A percentile compares a stretch with the other conserved stretches of the same genome.
Evolutionary conservation across 2,888 invertebrate genomes (phyloP).

Genomic region (Gastrophysa polygoni): DNA sequence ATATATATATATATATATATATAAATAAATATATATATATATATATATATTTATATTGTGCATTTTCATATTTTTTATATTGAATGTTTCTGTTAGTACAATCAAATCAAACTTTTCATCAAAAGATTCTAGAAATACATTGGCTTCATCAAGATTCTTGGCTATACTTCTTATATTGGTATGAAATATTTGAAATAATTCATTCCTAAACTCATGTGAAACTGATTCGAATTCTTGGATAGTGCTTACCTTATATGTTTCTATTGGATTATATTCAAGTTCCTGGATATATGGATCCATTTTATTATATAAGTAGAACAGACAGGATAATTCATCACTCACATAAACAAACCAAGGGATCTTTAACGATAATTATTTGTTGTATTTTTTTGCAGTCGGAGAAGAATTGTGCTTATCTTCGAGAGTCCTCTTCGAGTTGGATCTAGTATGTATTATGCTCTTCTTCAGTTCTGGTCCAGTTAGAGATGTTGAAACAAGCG

Average conservation of each 20-base stretch:
- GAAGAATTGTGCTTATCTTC: background rate
- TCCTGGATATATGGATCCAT: background rate
- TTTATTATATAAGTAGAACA: background rate
- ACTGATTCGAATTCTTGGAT: background rate
- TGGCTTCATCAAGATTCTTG: too few species aligned
- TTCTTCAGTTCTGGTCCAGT: background rate
- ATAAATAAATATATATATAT: too few species aligned
- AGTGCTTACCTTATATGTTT: too few species aligned
- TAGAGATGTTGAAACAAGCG: background rate
- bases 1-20: too few species aligned
- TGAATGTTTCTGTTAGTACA: too few species aligned
- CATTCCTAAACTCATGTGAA: background rate
- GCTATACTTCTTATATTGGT: too few species aligned
- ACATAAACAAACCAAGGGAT: background rate
- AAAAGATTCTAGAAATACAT: too few species aligned
- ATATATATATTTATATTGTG: too few species aligned
- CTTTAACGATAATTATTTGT: background rate
- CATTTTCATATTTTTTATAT: background rate
- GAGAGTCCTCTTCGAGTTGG: background rate
- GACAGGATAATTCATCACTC: background rate
- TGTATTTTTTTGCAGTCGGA: background rate
- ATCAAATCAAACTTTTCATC: too few species aligned
- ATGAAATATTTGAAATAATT: too few species aligned
- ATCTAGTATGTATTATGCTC: background rate
- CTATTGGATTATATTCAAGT: background rate